Evolutionary conservation across 1,140 invertebrate species (phyloP).

Genomic region (Solenopsis fugax): DNA sequence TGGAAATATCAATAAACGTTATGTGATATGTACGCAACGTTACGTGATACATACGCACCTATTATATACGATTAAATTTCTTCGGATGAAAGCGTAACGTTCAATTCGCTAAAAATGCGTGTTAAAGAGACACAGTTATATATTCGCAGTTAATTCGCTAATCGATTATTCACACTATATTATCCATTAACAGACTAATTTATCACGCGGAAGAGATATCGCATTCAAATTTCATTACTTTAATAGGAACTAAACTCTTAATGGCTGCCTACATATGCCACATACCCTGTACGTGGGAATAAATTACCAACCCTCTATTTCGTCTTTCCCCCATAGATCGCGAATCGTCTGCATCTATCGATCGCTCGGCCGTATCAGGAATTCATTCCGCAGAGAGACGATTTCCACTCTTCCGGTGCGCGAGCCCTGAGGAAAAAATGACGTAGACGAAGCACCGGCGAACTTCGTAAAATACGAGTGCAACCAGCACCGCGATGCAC

Average conservation of each 20-base stretch:
- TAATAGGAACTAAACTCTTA: conserved; percentile 40
- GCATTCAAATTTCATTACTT: conserved; percentile 54
- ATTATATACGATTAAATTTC: neutral
- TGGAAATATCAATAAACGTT: neutral
- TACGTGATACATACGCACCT: neutral
- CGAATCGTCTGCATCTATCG: conserved; percentile 51
- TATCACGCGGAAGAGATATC: conserved; percentile 8
- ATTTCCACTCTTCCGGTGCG: conserved; percentile 55
- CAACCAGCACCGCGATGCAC: conserved; percentile 41
- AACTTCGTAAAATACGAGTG: conserved; percentile 65
- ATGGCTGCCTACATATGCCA: conserved; percentile 13
- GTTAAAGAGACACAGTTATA: conserved; percentile 34
- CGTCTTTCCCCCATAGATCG: neutral
- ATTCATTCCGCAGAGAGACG: conserved; percentile 69
- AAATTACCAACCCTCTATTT: conserved; percentile 66
- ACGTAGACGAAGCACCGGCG: conserved; percentile 55
- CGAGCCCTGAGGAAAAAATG: conserved; percentile 43
- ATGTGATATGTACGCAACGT: neutral
- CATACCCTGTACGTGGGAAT: conserved; percentile 37
- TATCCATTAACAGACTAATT: conserved; percentile 27
- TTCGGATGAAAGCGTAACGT: conserved; percentile 17
- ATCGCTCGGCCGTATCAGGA: conserved; percentile 73
- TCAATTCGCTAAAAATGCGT: conserved; percentile 33
- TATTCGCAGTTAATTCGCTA: conserved; percentile 28
- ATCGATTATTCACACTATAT: conserved; percentile 30